A percentile compares a stretch with the other conserved stretches of the same genome.
phyloP scores from a whole-genome alignment of 64 coral and sea anemone genomes.

The Actinia equina region DNA sequence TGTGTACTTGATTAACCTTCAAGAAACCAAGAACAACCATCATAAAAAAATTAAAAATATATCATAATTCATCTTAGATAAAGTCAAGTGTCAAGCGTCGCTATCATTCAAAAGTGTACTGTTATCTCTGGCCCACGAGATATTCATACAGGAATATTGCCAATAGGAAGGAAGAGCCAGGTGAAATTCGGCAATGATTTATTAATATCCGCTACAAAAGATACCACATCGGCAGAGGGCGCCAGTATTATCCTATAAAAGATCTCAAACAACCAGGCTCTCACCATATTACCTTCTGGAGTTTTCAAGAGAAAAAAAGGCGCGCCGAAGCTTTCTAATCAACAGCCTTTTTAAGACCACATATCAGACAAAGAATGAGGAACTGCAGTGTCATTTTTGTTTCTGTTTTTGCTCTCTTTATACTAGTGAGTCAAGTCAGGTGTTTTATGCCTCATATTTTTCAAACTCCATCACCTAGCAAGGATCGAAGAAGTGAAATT shows the following conservation, averaged over 20 bases:
- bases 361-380: neutral
- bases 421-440: neutral
- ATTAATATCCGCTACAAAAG: conserved; percentile 7
- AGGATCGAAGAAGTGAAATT: neutral
- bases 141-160: neutral
- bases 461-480: neutral
- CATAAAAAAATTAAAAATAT: neutral
- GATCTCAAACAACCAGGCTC: neutral
- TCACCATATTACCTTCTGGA: neutral
- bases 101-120: neutral
- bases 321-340: neutral
- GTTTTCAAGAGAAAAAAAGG: neutral
- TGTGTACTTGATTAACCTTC: no score
- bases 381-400: neutral
- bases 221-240: neutral
- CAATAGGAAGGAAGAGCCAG: neutral
- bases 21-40: neutral
- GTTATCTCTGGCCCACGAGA: neutral
- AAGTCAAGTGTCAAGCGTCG: neutral
- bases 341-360: neutral
- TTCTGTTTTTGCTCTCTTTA: neutral
- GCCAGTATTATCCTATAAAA: conserved; percentile 9
- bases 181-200: neutral
- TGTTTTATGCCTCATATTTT: neutral
- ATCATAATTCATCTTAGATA: conserved; percentile 1